Evolutionary conservation across 2,113 vertebrate genomes (phyloP).

Genomic region (Mugil cephalus): DNA sequence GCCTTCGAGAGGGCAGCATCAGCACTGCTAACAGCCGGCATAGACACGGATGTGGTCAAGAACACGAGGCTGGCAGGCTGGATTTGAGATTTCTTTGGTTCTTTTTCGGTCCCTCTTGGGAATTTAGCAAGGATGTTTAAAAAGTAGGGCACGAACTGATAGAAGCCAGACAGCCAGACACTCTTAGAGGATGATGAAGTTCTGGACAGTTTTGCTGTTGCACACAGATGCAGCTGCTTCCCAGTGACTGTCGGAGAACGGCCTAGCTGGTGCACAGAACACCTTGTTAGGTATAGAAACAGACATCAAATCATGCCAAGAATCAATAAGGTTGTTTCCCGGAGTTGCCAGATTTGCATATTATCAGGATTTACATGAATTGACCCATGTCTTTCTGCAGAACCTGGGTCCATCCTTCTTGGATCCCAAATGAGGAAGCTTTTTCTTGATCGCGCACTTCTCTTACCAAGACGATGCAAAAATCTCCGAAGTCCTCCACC

Average conservation of each 20-base stretch:
- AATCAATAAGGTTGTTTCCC: neutral
- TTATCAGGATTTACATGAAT: slow-evolving; percentile 2
- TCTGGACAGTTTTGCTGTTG: neutral
- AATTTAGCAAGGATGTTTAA: slow-evolving; percentile 2
- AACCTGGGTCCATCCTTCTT: neutral
- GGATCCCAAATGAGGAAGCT: neutral
- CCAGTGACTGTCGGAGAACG: slow-evolving; percentile 2
- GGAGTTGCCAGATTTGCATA: too few relatives aligned
- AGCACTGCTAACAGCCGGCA: neutral
- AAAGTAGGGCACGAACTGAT: slow-evolving; percentile 11
- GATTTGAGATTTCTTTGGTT: slow-evolving; percentile 7
- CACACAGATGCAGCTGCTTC: slow-evolving; percentile 6
- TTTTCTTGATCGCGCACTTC: neutral
- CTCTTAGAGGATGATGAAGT: slow-evolving; percentile 14
- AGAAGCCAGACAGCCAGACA: slow-evolving; percentile 1
- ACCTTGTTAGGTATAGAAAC: slow-evolving; percentile 2
- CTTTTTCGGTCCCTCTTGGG: neutral
- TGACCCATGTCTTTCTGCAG: slow-evolving; percentile 5
- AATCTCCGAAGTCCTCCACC: neutral
- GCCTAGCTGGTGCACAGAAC: slow-evolving; percentile 8
- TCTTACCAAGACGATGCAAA: neutral
- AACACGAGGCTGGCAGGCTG: neutral
- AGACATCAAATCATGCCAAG: neutral
- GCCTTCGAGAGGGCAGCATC: neutral
- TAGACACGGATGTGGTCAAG: slow-evolving; percentile 1